Evolutionary conservation across 2,797 vertebrate species (phyloP).

Genomic region (Liparis tanakae): DNA sequence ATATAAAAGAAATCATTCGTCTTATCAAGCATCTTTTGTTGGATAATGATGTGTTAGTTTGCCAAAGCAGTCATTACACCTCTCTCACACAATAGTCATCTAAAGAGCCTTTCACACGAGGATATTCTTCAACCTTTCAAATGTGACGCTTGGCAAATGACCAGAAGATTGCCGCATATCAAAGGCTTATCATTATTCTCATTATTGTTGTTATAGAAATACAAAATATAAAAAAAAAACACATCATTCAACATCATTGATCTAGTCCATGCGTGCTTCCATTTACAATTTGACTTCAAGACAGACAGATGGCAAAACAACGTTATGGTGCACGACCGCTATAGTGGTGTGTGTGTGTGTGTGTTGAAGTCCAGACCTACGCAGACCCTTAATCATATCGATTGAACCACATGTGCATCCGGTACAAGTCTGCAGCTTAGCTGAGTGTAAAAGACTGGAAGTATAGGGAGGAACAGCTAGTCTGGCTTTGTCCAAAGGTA

Average conservation of each 20-base stretch:
- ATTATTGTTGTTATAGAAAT: slow-evolving; percentile 20
- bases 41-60: slow-evolving; percentile 61
- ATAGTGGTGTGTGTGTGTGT: neutral
- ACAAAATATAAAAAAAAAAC: slow-evolving; percentile 20
- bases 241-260: slow-evolving; percentile 29
- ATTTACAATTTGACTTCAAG: neutral
- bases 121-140: slow-evolving; percentile 41
- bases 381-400: too few relatives aligned
- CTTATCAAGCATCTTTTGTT: slow-evolving; percentile 62
- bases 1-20: slow-evolving; percentile 39
- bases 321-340: neutral
- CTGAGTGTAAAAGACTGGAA: too few relatives aligned
- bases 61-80: slow-evolving; percentile 49
- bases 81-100: slow-evolving; percentile 36
- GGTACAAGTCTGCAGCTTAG: too few relatives aligned
- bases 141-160: slow-evolving; percentile 32
- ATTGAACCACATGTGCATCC: too few relatives aligned
- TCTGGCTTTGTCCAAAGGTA: too few relatives aligned
- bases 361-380: neutral
- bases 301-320: neutral
- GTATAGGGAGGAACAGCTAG: too few relatives aligned
- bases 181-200: neutral
- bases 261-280: neutral
- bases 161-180: slow-evolving; percentile 9
- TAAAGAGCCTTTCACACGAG: slow-evolving; percentile 10